Evolutionary conservation across 2,113 vertebrate species (phyloP).

Genomic region (Cebus imitator): DNA sequence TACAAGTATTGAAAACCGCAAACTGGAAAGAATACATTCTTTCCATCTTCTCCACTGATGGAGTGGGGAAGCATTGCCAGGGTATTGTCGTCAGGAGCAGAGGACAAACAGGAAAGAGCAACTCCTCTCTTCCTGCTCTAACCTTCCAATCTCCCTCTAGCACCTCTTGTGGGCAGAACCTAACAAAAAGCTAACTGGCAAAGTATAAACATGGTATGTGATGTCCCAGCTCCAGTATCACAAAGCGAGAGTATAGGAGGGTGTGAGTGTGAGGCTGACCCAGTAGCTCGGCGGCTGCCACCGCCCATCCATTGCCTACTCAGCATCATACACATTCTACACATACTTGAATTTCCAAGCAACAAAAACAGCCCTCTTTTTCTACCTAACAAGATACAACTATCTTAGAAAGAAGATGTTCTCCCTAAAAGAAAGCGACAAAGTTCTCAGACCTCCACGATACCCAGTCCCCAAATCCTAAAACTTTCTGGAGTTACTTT

Average conservation of each 20-base stretch:
- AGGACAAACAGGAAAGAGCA: not conserved
- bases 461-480: not conserved
- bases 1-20: not conserved
- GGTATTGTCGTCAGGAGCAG: not conserved
- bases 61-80: not conserved
- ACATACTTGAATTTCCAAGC: not conserved
- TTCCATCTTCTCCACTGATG: too few relatives aligned
- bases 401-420: not conserved
- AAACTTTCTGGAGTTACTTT: not conserved
- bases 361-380: not conserved
- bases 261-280: too few relatives aligned
- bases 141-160: not conserved
- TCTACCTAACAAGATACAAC: not conserved
- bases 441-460: not conserved
- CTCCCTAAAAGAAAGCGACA: not conserved
- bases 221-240: not conserved
- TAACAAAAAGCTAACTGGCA: not conserved
- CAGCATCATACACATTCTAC: not conserved
- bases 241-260: not conserved
- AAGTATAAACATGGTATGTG: not conserved
- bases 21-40: not conserved
- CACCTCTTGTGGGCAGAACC: not conserved
- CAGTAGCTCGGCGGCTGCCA: not conserved
- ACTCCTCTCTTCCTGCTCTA: not conserved
- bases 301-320: not conserved